These are phyloP conservation scores for Nasonia longicornis DNA, from an alignment of 1,140 invertebrate species.

Conservation along the genomic window DNA sequence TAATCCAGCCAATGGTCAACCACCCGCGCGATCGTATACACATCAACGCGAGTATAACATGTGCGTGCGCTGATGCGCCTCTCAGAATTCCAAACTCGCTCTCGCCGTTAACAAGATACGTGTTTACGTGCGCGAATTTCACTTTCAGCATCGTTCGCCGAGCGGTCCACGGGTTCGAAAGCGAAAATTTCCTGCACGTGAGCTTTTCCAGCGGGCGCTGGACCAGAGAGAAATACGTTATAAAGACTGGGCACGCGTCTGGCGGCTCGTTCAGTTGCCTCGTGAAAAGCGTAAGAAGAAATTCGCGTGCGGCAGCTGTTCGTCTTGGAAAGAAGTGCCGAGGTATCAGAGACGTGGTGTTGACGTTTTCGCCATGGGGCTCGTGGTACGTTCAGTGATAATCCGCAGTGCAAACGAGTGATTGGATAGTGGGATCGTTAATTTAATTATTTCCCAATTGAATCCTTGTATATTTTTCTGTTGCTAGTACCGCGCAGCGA, in stretches of 20 bases:
- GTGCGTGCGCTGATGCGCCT: not conserved
- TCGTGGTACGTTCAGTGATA: conserved; percentile 50
- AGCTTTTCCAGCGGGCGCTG: conserved; percentile 8
- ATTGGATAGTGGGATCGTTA: too few relatives aligned
- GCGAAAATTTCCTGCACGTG: conserved; percentile 44
- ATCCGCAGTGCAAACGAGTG: not conserved
- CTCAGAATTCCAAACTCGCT: not conserved
- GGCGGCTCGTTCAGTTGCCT: conserved; percentile 51
- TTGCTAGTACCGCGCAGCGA: conserved; percentile 47
- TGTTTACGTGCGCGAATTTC: conserved; percentile 46
- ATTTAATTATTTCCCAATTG: not conserved
- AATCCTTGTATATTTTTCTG: not conserved
- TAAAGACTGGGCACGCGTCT: conserved; percentile 54
- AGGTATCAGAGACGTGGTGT: not conserved
- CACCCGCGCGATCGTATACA: not conserved
- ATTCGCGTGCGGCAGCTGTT: not conserved
- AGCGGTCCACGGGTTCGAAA: conserved; percentile 47
- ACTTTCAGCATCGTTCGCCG: conserved; percentile 44
- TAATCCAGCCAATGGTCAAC: not conserved
- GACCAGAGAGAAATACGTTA: conserved; percentile 43
- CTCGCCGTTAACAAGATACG: not conserved
- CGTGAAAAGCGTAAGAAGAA: conserved; percentile 41
- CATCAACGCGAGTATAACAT: not conserved
- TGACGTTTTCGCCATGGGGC: conserved; percentile 49
- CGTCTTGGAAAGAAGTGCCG: not conserved